Percentiles rank a stretch among this genome's conserved stretches.
These are phyloP conservation scores for Agrochola macilenta DNA, from an alignment of 2,888 invertebrate genomes.

Conservation along the genomic window DNA sequence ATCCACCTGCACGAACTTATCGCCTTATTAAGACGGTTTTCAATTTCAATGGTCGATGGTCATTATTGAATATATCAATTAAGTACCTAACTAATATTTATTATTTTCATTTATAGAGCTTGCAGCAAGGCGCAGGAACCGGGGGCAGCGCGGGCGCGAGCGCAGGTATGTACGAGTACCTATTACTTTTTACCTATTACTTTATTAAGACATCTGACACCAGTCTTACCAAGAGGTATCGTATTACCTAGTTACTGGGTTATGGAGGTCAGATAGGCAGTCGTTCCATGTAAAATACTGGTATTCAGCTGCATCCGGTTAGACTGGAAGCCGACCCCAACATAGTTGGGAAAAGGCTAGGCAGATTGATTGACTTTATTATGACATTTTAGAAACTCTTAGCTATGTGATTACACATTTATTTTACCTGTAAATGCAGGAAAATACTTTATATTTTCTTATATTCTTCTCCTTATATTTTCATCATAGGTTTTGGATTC, in stretches of 20 bases:
- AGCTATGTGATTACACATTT: not conserved
- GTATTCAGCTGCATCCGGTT: too few species aligned
- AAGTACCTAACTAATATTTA: too few species aligned
- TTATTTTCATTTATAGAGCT: slow-evolving; percentile 36
- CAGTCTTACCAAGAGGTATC: too few species aligned
- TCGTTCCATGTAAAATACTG: too few species aligned
- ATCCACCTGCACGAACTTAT: not conserved
- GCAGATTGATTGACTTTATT: too few species aligned
- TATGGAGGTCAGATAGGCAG: too few species aligned
- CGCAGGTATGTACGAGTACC: slow-evolving; percentile 5
- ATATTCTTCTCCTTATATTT: not conserved
- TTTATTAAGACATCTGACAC: too few species aligned
- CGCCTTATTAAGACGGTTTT: not conserved
- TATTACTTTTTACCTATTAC: too few species aligned
- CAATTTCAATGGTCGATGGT: not conserved
- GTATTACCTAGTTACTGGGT: too few species aligned
- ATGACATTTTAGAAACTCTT: not conserved
- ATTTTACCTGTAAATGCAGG: not conserved
- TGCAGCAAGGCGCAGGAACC: slow-evolving; percentile 30
- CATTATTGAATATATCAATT: not conserved
- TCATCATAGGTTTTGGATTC: slow-evolving; percentile 18
- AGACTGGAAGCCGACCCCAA: too few species aligned
- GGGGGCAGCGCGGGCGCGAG: not conserved
- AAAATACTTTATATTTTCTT: too few species aligned
- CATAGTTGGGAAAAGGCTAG: too few species aligned